A percentile compares a stretch with the other conserved stretches of the same genome.
phyloP scores from a whole-genome alignment of 1,140 invertebrate species.

The Cydia fagiglandana region DNA sequence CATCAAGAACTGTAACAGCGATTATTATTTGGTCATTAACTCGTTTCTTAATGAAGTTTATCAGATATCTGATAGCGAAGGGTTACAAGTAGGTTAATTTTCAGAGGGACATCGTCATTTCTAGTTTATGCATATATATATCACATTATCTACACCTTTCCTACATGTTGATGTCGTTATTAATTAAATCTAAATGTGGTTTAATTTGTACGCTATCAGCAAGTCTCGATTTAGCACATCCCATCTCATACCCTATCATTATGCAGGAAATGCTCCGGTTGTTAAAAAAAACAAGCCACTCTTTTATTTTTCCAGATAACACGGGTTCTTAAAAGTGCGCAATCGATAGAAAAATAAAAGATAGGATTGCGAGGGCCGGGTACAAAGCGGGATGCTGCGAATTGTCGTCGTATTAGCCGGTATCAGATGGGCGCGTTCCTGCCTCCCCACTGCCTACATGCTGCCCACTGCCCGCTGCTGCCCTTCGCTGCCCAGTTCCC shows the following conservation, averaged over 20 bases:
- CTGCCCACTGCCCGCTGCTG: conserved; percentile 38
- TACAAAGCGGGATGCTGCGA: conserved; percentile 59
- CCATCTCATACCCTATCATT: background rate
- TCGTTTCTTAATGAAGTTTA: conserved; percentile 31
- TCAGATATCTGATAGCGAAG: conserved; percentile 29
- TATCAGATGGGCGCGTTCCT: conserved; percentile 59
- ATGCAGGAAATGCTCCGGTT: background rate
- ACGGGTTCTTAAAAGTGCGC: conserved; percentile 7
- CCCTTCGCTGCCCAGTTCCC: background rate
- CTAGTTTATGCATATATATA: background rate
- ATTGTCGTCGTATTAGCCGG: conserved; percentile 72
- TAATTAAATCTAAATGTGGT: background rate
- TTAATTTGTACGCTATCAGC: too few relatives aligned
- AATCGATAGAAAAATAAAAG: conserved; percentile 18
- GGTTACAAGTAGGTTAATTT: background rate
- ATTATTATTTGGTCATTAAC: conserved; percentile 28
- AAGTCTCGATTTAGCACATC: background rate
- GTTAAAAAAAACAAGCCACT: background rate
- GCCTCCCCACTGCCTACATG: conserved; percentile 42
- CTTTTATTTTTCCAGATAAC: conserved; percentile 1
- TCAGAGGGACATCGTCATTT: background rate
- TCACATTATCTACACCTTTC: background rate
- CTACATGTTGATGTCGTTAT: background rate
- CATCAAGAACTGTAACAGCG: conserved; percentile 13
- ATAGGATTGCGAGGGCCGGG: background rate